Conservation (phyloP, 1,140 invertebrate species). For the Eufriesea mexicana region DNA sequence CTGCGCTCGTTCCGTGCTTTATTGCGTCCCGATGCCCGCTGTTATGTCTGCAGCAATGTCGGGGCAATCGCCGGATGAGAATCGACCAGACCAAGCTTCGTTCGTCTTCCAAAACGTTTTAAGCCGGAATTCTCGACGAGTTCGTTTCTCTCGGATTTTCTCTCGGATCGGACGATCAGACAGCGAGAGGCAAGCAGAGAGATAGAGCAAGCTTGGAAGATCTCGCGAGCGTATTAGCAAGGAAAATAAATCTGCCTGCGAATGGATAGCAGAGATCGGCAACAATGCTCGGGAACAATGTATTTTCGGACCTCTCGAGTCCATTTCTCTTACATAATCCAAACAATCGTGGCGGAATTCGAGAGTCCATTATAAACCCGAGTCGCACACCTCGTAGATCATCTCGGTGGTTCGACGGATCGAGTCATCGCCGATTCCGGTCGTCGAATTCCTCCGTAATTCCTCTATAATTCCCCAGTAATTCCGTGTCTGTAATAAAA, state of each 20-base stretch:
- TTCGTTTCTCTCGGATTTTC: no score
- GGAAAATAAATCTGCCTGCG: neutral
- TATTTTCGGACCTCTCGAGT: neutral
- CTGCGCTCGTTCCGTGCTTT: conserved; percentile 15
- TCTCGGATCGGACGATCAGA: no score
- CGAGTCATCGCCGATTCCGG: no score
- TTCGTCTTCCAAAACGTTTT: no score
- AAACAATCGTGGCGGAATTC: neutral
- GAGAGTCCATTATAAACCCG: neutral
- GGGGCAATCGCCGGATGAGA: neutral
- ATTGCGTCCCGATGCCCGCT: conserved; percentile 7
- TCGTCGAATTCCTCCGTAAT: no score
- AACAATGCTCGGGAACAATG: neutral
- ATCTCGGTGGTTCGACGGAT: neutral
- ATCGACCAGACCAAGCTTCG: neutral
- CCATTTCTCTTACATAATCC: neutral
- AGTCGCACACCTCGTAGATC: neutral
- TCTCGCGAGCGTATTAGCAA: no score
- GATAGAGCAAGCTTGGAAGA: no score
- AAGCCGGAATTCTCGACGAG: no score
- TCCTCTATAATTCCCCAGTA: no score
- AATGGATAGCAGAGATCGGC: neutral
- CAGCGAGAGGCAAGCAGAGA: no score
- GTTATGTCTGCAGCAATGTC: neutral
- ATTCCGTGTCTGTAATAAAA: no score